phyloP scores from a whole-genome alignment of 2,797 vertebrate species.

The Poecile montanus region DNA sequence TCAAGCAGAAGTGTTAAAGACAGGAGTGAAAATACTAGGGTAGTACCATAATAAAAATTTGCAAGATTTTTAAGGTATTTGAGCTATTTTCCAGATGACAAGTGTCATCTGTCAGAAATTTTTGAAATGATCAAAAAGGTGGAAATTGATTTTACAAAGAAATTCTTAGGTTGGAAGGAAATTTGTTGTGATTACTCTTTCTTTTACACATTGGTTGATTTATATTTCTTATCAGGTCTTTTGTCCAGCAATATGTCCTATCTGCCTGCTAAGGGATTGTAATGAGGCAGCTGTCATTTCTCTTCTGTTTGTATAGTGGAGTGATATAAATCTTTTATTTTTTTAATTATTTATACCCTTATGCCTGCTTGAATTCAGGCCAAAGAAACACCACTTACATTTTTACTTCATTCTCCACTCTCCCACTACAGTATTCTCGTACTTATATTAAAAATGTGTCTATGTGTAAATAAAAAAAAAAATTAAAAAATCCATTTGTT shows the following conservation, averaged over 20 bases:
- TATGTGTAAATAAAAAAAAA: background rate
- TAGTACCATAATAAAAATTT: background rate
- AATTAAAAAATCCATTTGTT: fast-evolving
- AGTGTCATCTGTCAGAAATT: background rate
- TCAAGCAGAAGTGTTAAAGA: background rate
- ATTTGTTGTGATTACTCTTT: background rate
- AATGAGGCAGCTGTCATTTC: background rate
- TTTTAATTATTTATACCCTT: background rate
- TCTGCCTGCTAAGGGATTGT: background rate
- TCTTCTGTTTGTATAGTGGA: background rate
- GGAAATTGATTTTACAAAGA: background rate
- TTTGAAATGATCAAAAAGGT: background rate
- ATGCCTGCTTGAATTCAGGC: background rate
- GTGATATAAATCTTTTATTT: background rate
- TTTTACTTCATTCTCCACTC: background rate
- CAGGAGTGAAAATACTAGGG: background rate
- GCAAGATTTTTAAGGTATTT: background rate
- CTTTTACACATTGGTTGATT: background rate
- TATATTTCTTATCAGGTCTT: background rate
- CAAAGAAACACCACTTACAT: background rate
- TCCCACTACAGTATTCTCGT: background rate
- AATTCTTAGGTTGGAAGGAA: background rate
- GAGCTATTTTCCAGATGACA: background rate
- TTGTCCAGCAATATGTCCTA: background rate
- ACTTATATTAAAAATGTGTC: background rate